Conservation (phyloP, 1,140 invertebrate genomes). For the Copidosoma floridanum region DNA sequence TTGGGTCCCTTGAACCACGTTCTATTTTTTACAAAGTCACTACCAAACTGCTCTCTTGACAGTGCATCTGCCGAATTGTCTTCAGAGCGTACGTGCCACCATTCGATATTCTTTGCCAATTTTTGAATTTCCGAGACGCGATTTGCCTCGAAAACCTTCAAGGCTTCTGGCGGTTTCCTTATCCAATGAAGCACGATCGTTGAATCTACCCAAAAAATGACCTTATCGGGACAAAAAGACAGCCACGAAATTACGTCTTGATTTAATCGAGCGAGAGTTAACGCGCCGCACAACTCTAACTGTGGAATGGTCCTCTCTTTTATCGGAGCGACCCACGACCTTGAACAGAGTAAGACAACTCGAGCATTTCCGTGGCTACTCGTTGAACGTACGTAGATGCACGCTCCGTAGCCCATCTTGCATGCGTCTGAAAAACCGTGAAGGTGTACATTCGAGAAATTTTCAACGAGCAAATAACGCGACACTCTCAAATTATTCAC, state of each 20-base stretch:
- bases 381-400: slow-evolving; percentile 25
- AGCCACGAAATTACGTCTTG: neutral
- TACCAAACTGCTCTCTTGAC: too few species aligned
- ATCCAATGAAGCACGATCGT: slow-evolving; percentile 1
- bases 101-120: neutral
- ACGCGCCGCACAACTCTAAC: slow-evolving; percentile 48
- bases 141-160: slow-evolving; percentile 1
- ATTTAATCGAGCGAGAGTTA: slow-evolving; percentile 35
- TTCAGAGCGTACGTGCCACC: neutral
- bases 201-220: neutral
- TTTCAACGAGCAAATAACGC: neutral
- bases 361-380: neutral
- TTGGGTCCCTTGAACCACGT: too few species aligned
- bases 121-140: neutral
- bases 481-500: neutral
- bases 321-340: slow-evolving; percentile 13
- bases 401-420: slow-evolving; percentile 27
- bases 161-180: neutral
- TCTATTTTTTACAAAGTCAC: too few species aligned
- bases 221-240: neutral
- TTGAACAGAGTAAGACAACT: neutral
- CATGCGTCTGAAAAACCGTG: slow-evolving; percentile 36
- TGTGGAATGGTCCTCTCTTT: slow-evolving; percentile 21
- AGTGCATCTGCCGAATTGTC: too few species aligned
- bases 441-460: slow-evolving; percentile 8